phyloP scores from a whole-genome alignment of 2,113 vertebrate species.

The Ptilorrhoa leucosticta region DNA sequence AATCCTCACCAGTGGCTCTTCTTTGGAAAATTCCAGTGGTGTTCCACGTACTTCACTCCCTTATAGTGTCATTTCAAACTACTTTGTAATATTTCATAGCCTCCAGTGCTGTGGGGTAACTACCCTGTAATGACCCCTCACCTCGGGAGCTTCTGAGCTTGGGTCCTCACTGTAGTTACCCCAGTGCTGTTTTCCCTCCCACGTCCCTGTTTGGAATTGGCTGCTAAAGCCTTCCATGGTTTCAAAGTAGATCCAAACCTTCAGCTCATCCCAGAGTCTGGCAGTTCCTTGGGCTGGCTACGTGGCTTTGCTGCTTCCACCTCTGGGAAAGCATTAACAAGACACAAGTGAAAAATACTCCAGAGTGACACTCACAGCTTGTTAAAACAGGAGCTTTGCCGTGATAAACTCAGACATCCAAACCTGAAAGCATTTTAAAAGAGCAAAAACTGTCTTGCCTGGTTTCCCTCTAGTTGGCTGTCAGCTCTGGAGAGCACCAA shows the following conservation, averaged over 20 bases:
- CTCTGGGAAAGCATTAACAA: background rate
- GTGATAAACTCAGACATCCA: background rate
- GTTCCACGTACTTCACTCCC: background rate
- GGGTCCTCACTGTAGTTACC: background rate
- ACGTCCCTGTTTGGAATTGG: background rate
- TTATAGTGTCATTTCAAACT: background rate
- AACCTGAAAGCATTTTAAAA: background rate
- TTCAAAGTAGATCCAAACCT: background rate
- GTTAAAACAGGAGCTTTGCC: background rate
- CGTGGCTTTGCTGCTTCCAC: background rate
- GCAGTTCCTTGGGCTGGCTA: background rate
- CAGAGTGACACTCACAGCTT: background rate
- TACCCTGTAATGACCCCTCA: background rate
- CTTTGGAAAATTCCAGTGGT: background rate
- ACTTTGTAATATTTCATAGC: background rate
- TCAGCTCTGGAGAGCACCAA: constrained; percentile 96
- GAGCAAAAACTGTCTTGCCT: constrained; percentile 18
- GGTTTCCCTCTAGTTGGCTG: constrained; percentile 83
- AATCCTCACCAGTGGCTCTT: background rate
- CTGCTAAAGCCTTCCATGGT: background rate
- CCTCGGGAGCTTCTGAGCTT: background rate
- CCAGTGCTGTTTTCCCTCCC: background rate
- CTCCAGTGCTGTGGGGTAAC: background rate
- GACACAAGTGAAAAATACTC: background rate
- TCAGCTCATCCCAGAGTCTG: background rate